phyloP scores from a whole-genome alignment of 2,888 invertebrate genomes.

The Diloba caeruleocephala region DNA sequence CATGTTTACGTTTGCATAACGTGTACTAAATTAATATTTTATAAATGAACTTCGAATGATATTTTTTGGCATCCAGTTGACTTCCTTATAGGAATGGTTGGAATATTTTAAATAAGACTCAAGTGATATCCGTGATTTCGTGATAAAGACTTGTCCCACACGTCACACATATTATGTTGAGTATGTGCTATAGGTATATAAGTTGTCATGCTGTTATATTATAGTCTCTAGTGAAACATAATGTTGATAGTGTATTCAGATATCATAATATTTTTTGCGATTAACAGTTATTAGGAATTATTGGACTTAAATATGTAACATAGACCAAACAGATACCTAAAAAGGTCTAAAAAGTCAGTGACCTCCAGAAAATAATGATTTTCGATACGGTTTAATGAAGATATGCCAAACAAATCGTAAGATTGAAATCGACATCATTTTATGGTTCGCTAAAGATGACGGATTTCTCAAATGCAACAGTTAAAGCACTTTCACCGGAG shows the following conservation, averaged over 20 bases:
- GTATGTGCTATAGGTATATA: conserved; percentile 12
- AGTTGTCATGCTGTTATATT: conserved; percentile 17
- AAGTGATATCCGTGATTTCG: too few relatives aligned
- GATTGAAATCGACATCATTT: conserved; percentile 69
- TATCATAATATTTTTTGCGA: too few relatives aligned
- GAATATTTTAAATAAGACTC: too few relatives aligned
- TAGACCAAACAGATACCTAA: not conserved
- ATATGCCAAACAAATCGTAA: conserved; percentile 57
- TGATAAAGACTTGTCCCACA: too few relatives aligned
- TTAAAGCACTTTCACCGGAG: conserved; percentile 77
- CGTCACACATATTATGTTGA: too few relatives aligned
- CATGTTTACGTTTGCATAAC: too few relatives aligned
- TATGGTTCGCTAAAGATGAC: conserved; percentile 67
- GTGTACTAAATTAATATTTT: too few relatives aligned
- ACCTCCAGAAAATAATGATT: conserved; percentile 29
- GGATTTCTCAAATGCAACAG: conserved; percentile 75
- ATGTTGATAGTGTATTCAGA: too few relatives aligned
- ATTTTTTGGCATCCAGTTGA: too few relatives aligned
- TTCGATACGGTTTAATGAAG: conserved; percentile 52
- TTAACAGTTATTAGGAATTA: not conserved
- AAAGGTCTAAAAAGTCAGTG: conserved; percentile 30
- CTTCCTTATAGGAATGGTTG: too few relatives aligned
- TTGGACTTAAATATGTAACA: not conserved
- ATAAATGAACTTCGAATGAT: too few relatives aligned
- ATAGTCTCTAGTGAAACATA: conserved; percentile 11